phyloP scores from a whole-genome alignment of 2,113 vertebrate species.

The Oncorhynchus tshawytscha region DNA sequence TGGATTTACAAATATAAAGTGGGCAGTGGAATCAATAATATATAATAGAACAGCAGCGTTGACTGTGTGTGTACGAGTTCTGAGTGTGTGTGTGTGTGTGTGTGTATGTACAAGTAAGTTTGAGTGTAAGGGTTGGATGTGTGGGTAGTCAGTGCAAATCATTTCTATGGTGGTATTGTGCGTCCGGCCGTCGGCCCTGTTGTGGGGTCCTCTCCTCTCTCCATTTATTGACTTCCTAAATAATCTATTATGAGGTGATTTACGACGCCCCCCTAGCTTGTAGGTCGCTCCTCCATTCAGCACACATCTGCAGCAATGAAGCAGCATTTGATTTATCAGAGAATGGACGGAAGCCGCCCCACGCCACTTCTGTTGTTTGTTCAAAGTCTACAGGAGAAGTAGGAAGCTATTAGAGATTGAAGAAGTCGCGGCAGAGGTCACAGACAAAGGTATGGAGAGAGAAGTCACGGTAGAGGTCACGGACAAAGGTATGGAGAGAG shows the following conservation, averaged over 20 bases:
- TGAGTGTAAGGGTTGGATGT: constrained; percentile 38
- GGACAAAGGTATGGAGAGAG: constrained; percentile 44
- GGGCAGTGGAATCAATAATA: no score
- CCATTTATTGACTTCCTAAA: constrained; percentile 79
- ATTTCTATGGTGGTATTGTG: constrained; percentile 43
- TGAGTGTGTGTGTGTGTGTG: no score
- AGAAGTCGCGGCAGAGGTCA: constrained; percentile 66
- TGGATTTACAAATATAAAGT: no score
- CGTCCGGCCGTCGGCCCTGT: constrained; percentile 5
- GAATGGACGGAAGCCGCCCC: constrained; percentile 67
- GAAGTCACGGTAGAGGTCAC: constrained; percentile 56
- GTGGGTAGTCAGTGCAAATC: no score
- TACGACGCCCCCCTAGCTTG: constrained; percentile 42
- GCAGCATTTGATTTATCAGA: constrained; percentile 67
- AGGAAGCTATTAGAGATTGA: constrained; percentile 70
- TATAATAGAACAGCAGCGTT: no score
- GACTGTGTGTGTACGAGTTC: no score
- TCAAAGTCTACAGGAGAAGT: constrained; percentile 61
- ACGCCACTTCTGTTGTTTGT: constrained; percentile 59
- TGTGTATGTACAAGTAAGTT: neutral
- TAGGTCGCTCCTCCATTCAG: constrained; percentile 39
- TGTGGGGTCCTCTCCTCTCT: constrained; percentile 28
- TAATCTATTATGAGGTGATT: constrained; percentile 77
- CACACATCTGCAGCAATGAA: constrained; percentile 57
- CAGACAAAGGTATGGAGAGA: constrained; percentile 44